These are phyloP conservation scores for Myodes glareolus DNA, from an alignment of 2,113 vertebrate genomes.

Conservation along the genomic window DNA sequence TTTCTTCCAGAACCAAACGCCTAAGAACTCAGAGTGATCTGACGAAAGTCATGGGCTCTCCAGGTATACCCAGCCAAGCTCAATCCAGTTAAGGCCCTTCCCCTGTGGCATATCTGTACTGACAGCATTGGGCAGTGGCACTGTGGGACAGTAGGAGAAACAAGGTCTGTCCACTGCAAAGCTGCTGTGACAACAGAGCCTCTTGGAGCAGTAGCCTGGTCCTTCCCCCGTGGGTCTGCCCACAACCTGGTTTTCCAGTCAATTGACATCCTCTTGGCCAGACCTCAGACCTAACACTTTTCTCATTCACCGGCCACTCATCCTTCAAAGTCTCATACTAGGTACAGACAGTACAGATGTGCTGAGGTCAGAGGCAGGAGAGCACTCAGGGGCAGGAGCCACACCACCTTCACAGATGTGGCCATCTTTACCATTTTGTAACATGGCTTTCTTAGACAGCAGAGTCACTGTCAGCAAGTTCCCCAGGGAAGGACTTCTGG, in stretches of 20 bases:
- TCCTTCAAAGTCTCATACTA: neutral
- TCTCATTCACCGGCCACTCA: neutral
- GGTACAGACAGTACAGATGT: too few relatives aligned
- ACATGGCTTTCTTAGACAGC: neutral
- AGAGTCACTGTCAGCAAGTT: neutral
- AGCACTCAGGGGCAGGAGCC: neutral
- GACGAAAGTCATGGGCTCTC: neutral
- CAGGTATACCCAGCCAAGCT: neutral
- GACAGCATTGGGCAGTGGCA: too few relatives aligned
- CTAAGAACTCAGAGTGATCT: neutral
- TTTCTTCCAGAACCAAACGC: neutral
- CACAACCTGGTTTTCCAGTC: neutral
- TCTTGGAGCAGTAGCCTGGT: neutral
- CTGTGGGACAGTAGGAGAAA: too few relatives aligned
- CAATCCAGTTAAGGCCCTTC: neutral
- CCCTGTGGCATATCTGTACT: too few relatives aligned
- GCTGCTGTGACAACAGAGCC: neutral
- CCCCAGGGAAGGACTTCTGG: neutral
- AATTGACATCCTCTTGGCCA: neutral
- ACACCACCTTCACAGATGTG: neutral
- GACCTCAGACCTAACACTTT: neutral
- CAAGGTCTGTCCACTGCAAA: neutral
- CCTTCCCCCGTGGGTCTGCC: neutral
- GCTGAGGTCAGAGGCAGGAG: neutral
- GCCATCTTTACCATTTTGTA: neutral